Conservation (phyloP, 2,888 invertebrate species). For the Neoaliturus tenellus region DNA sequence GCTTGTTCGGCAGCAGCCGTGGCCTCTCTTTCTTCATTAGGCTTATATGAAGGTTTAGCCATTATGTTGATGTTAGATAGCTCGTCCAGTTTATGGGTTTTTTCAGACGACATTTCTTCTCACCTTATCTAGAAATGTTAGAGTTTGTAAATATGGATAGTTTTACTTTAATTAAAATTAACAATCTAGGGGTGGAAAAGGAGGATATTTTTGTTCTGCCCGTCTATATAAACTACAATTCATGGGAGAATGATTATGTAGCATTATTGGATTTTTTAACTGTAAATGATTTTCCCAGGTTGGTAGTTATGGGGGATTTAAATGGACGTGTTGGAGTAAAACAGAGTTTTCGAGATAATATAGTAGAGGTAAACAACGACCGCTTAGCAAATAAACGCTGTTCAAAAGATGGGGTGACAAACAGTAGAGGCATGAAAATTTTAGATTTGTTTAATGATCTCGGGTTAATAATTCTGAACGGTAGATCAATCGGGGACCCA, state of each 20-base stretch:
- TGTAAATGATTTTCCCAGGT: not conserved
- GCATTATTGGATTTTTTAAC: not conserved
- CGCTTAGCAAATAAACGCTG: not conserved
- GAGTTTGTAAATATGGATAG: not conserved
- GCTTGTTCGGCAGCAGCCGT: too few species aligned
- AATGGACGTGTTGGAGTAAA: not conserved
- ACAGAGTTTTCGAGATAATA: not conserved
- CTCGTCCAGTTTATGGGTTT: too few species aligned
- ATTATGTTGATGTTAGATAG: too few species aligned
- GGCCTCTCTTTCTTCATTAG: too few species aligned
- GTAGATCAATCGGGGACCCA: constrained; percentile 47
- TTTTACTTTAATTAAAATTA: not conserved
- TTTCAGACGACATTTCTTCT: too few species aligned
- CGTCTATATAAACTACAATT: constrained; percentile 13
- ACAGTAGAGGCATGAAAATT: constrained; percentile 29
- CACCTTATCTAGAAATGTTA: not conserved
- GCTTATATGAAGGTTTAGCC: too few species aligned
- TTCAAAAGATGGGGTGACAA: constrained; percentile 29
- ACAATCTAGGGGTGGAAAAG: not conserved
- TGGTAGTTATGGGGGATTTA: constrained; percentile 16
- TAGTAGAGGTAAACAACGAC: not conserved
- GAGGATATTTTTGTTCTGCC: not conserved
- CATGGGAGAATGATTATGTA: constrained; percentile 18
- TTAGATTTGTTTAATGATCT: constrained; percentile 24
- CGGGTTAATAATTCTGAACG: constrained; percentile 54